These are phyloP conservation scores for Capitella teleta DNA, from an alignment of 1,140 invertebrate species.

Conservation along the genomic window DNA sequence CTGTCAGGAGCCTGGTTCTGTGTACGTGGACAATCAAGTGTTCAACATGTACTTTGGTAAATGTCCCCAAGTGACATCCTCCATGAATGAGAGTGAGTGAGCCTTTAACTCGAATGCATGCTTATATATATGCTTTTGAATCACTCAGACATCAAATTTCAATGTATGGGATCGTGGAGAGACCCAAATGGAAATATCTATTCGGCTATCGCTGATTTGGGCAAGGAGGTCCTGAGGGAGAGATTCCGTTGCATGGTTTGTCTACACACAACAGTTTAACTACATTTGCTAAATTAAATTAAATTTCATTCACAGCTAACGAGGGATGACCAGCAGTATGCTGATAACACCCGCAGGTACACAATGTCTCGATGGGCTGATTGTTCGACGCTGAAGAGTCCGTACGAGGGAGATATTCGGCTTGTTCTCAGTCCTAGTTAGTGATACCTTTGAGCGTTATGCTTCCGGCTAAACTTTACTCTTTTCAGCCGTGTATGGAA, in stretches of 20 bases:
- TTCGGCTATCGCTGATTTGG: conserved; percentile 52
- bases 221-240: conserved; percentile 26
- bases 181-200: conserved; percentile 27
- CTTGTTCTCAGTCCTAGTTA: conserved; percentile 69
- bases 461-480: background rate
- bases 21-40: conserved; percentile 91
- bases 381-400: conserved; percentile 52
- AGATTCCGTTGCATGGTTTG: conserved; percentile 37
- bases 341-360: conserved; percentile 32
- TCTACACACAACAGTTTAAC: background rate
- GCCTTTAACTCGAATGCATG: background rate
- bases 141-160: conserved; percentile 20
- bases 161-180: conserved; percentile 35
- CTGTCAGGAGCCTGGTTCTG: conserved; percentile 88
- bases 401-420: conserved; percentile 81
- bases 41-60: conserved; percentile 88
- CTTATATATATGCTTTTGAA: background rate
- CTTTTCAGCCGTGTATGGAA: conserved; percentile 6
- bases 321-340: conserved; percentile 32
- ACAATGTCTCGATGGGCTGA: conserved; percentile 35
- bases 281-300: background rate
- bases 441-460: conserved; percentile 3
- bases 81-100: conserved; percentile 64
- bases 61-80: conserved; percentile 71
- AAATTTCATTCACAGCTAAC: conserved; percentile 26